These are phyloP conservation scores for Meandrusa payeni DNA, from an alignment of 2,888 invertebrate genomes.

Conservation along the genomic window DNA sequence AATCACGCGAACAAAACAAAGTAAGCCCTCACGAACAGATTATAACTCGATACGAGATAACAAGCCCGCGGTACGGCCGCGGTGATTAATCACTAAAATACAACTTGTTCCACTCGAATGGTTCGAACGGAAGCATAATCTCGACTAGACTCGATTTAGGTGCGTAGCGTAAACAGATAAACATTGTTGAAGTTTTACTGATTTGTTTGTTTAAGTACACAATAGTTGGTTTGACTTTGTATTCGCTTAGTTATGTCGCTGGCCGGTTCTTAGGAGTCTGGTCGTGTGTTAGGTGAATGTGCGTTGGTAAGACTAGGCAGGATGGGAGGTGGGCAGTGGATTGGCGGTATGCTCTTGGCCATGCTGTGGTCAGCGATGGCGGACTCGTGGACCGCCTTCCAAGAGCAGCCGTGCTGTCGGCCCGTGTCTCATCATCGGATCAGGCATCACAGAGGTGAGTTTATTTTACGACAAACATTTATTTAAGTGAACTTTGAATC, in stretches of 20 bases:
- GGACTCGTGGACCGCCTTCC: conserved; percentile 84
- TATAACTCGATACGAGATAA: conserved; percentile 70
- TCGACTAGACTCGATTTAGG: conserved; percentile 52
- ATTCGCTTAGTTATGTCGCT: conserved; percentile 37
- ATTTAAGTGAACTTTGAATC: no score
- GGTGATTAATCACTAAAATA: conserved; percentile 65
- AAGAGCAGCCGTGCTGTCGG: conserved; percentile 84
- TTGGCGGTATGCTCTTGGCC: conserved; percentile 55
- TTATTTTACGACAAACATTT: conserved; percentile 24
- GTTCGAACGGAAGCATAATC: conserved; percentile 57
- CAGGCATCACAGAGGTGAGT: conserved; percentile 83
- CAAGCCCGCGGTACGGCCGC: conserved; percentile 50
- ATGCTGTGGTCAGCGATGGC: conserved; percentile 74
- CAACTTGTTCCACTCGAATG: conserved; percentile 49
- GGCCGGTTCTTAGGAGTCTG: conserved; percentile 39
- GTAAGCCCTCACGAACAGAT: conserved; percentile 66
- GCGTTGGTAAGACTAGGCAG: conserved; percentile 41
- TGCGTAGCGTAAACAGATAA: conserved; percentile 66
- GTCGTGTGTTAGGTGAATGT: conserved; percentile 50
- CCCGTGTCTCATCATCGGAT: conserved; percentile 81
- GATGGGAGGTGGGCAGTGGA: conserved; percentile 57
- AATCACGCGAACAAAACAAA: conserved; percentile 62
- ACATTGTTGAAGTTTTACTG: conserved; percentile 65
- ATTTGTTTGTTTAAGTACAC: conserved; percentile 53
- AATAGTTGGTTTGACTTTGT: conserved; percentile 41